A percentile compares a stretch with the other conserved stretches of the same genome.
Conservation (phyloP, 2,888 invertebrate species). For the Caenorhabditis wallacei region DNA sequence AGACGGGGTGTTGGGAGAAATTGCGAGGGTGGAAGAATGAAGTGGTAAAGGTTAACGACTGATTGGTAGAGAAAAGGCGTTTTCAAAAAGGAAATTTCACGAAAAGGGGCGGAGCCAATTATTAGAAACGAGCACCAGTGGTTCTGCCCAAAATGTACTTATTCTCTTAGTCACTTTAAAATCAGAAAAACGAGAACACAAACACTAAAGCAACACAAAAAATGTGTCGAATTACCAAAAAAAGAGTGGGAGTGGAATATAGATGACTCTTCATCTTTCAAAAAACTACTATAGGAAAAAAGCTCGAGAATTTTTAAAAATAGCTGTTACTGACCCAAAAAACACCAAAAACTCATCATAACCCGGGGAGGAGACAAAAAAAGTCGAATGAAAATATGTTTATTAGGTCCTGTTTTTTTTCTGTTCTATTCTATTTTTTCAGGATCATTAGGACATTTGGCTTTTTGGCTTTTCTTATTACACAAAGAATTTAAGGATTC, state of each 20-base stretch:
- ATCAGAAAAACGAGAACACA: conserved; percentile 44
- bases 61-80: conserved; percentile 15
- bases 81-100: conserved; percentile 20
- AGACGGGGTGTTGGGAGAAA: neutral
- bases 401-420: neutral
- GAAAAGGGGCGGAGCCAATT: conserved; percentile 41
- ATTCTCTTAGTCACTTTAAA: conserved; percentile 7
- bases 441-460: conserved; percentile 30
- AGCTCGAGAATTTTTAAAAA: conserved; percentile 17
- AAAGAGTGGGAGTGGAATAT: conserved; percentile 18
- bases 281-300: neutral
- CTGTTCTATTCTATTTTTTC: conserved; percentile 12
- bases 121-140: conserved; percentile 1
- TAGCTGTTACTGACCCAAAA: conserved; percentile 10
- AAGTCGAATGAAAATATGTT: conserved; percentile 40
- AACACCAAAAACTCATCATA: conserved; percentile 36
- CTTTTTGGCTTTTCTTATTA: neutral
- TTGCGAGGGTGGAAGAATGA: conserved; percentile 38
- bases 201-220: conserved; percentile 5
- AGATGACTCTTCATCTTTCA: conserved; percentile 21
- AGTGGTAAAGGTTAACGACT: conserved; percentile 18
- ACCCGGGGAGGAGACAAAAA: conserved; percentile 40
- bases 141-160: conserved; percentile 27
- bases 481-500: conserved; percentile 7
- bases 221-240: conserved; percentile 57